Evolutionary conservation across 2,113 vertebrate genomes (phyloP), one percentile per base, ranked within the genome.

Genomic region (Catharus bicknelli): DNA sequence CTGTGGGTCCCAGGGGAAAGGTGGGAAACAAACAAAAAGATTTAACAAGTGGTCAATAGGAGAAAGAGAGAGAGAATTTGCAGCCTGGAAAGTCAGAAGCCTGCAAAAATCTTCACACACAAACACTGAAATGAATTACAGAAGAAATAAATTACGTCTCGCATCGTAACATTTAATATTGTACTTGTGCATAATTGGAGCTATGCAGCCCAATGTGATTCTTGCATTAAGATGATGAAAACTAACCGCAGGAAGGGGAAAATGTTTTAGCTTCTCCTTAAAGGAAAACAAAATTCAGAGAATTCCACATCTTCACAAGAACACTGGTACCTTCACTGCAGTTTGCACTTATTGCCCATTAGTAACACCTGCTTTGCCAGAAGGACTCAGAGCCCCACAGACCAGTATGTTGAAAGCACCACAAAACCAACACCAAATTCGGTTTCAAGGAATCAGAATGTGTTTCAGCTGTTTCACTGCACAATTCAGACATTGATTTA

Each of bases 11-110:
- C 99, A 91, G 74, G 98, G 98, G 99, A 98, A 98, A 96, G 97
- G 97, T 93, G 97, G 97, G 98, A 98, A 99, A 99, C 99, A 99
- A 99, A 99, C 98, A 99, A 98, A 99, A 98, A 98, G 98, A 98
- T 98, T 99, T 99, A 99, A 98, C 98, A 98, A 98, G 98, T 98
- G 98, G 98, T 98, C 98, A 98, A 97, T 97, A 98, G 97, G 95
- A 97, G 96, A 97, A 95, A 94, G 93, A 97, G 95, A 98, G 97
- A 96, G 95, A 98, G 97, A 98, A 97, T 97, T 97, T 96, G 96
- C 95, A 97, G 96, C 96, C 96, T 96, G 93, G 90, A 96, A 97
- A 98, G 96, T 97, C 94, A 89, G 92, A 95, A 97, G 93, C 88
- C 91, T 95, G 91, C 90, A 97, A 95, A 89, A 96, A 96, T 95